These are phyloP conservation scores for Panopea generosa DNA, from an alignment of 2,888 invertebrate species.

Conservation along the genomic window DNA sequence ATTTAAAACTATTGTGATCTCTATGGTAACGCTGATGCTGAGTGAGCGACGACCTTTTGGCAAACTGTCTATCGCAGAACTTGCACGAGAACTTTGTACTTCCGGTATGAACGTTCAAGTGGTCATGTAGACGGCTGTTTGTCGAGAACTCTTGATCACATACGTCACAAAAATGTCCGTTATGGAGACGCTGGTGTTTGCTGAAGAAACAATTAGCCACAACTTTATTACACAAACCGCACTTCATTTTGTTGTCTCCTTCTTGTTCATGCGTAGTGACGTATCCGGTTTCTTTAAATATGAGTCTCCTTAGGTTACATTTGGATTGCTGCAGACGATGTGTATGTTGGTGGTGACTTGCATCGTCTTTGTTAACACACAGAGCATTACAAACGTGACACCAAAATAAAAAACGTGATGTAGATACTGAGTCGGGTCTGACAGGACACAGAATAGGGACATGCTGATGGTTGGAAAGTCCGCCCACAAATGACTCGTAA, in stretches of 20 bases:
- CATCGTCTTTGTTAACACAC: conserved; percentile 42
- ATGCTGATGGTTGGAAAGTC: too few relatives aligned
- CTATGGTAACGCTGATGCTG: too few relatives aligned
- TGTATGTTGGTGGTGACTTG: too few relatives aligned
- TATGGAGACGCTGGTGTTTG: too few relatives aligned
- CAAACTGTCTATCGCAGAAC: too few relatives aligned
- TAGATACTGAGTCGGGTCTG: too few relatives aligned
- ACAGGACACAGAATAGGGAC: too few relatives aligned
- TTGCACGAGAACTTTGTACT: conserved; percentile 33
- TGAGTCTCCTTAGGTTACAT: conserved; percentile 26
- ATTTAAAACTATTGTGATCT: too few relatives aligned
- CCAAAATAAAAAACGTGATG: too few relatives aligned
- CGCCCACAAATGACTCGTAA: too few relatives aligned
- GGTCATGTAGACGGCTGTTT: conserved; percentile 51
- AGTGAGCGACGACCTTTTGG: too few relatives aligned
- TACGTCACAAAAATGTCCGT: conserved; percentile 46
- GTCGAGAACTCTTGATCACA: conserved; percentile 46
- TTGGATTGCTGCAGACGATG: conserved; percentile 38
- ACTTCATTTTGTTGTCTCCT: conserved; percentile 42
- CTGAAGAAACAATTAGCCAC: too few relatives aligned
- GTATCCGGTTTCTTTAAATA: conserved; percentile 38
- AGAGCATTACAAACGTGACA: conserved; percentile 56
- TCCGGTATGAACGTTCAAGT: conserved; percentile 47
- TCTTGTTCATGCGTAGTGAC: conserved; percentile 40
- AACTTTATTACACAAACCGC: conserved; percentile 47